Evolutionary conservation across 2,888 invertebrate genomes (phyloP), one percentile per base, ranked within the genome.

Genomic region (Rhynchonema sp.): DNA sequence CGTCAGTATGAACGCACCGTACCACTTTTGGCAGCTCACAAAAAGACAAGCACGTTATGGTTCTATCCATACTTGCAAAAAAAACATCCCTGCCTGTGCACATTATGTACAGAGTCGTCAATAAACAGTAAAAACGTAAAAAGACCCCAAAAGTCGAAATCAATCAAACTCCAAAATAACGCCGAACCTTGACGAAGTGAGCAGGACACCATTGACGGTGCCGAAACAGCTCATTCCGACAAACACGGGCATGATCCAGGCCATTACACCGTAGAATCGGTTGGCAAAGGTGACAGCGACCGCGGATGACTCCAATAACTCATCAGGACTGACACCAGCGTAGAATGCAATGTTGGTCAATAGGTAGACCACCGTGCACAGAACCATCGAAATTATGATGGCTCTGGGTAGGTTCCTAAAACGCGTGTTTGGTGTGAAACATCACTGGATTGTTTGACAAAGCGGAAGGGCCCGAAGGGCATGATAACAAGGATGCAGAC

Each of bases 191-290:
- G 94, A 91, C 1, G 94, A 91, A 26, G 96, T 96, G 46, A 96
- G 81, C 55, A 96, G 79, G 63, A 94, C 90, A 62, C 96, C 96
- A 74, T 96, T 96, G 1, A 90, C 87, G 46, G 90, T 91, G 1
- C 92, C 94, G 71, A 94, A 92, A 1, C 92, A 91, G 0, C 91
- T 91, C 46, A 91, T 80, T 0, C 92, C 92, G 1, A 94, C 94
- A 73, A 94, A 92, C 29, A 98, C 83, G 1, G 96, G 96, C 73
- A 96, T 92, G 30, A 83, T 84, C 82, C 90, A 89, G 29, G 94
- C 87, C 77, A 92, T 83, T 66, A 82, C 80, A 0, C 92, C 91
- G 74, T 91, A 96, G 57, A 91, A 77, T 3, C 83, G 81, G 71
- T 90, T 85, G 0, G 94, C 91, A 75, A 91, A 98, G 61, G 53